Percentiles rank a stretch among this genome's conserved stretches.
These are phyloP conservation scores for Ostrea denselamellosa DNA, from an alignment of 1,140 invertebrate genomes.

Conservation along the genomic window DNA sequence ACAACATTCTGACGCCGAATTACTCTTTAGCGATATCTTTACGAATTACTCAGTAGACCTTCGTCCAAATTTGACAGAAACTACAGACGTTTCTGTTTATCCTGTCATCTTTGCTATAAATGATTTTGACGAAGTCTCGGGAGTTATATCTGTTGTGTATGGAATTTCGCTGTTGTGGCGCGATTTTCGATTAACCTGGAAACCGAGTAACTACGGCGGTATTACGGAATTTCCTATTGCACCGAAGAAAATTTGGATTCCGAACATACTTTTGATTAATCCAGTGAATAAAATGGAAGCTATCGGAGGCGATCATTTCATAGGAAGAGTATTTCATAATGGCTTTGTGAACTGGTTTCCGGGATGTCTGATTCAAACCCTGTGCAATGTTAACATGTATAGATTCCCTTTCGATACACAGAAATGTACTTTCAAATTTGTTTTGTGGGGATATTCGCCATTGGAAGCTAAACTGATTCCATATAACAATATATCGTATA, in stretches of 20 bases:
- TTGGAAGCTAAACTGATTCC: not conserved
- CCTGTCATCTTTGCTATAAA: not conserved
- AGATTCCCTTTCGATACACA: slow-evolving; percentile 26
- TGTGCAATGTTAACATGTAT: not conserved
- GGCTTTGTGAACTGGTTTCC: slow-evolving; percentile 5
- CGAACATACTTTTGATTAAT: not conserved
- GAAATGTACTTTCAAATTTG: not conserved
- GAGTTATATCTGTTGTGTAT: not conserved
- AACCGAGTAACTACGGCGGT: not conserved
- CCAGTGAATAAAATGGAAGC: slow-evolving; percentile 1
- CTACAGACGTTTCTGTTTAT: not conserved
- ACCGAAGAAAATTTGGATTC: slow-evolving; percentile 6
- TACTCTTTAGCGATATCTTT: not conserved
- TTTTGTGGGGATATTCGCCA: slow-evolving; percentile 6
- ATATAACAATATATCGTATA: not conserved
- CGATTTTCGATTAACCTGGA: not conserved
- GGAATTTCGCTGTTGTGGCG: not conserved
- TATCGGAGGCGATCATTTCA: not conserved
- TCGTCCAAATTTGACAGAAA: not conserved
- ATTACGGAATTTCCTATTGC: not conserved
- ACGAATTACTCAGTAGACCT: not conserved
- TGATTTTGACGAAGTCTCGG: slow-evolving; percentile 33
- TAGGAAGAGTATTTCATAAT: not conserved
- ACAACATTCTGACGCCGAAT: not conserved
- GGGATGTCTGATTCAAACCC: not conserved